Evolutionary conservation across 1,140 invertebrate species (phyloP).

Genomic region (Euwallacea similis): DNA sequence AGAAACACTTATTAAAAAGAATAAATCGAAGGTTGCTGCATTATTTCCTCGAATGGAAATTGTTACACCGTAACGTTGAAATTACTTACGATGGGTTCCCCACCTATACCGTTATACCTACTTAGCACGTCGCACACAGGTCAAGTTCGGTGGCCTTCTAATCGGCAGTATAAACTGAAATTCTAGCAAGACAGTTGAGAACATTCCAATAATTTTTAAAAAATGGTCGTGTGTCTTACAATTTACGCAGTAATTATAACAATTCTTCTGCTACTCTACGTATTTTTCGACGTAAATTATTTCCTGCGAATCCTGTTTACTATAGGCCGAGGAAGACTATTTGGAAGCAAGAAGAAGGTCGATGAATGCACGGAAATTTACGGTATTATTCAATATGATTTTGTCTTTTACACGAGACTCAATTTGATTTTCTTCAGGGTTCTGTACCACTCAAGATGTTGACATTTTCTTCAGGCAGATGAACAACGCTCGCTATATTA

Average conservation of each 20-base stretch:
- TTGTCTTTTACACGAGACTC: background rate
- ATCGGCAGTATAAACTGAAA: too few relatives aligned
- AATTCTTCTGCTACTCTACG: conserved; percentile 62
- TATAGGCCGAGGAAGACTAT: conserved; percentile 64
- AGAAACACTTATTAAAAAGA: background rate
- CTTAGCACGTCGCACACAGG: too few relatives aligned
- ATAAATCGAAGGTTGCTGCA: too few relatives aligned
- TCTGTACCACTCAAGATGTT: conserved; percentile 79
- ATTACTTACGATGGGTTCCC: too few relatives aligned
- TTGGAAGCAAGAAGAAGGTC: conserved; percentile 68
- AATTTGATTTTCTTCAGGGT: conserved; percentile 56
- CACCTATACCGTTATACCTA: too few relatives aligned
- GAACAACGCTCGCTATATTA: conserved; percentile 85
- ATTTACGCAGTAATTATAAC: conserved; percentile 36
- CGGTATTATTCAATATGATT: conserved; percentile 55
- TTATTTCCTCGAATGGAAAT: too few relatives aligned
- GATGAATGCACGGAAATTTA: conserved; percentile 71
- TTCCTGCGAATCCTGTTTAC: conserved; percentile 69
- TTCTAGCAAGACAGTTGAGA: too few relatives aligned
- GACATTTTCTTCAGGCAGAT: conserved; percentile 65
- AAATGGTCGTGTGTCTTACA: conserved; percentile 23
- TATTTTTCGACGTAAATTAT: conserved; percentile 77
- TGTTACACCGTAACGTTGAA: too few relatives aligned
- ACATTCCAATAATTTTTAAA: background rate
- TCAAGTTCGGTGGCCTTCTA: too few relatives aligned